Base-by-base conservation (phyloP, 2,797 vertebrate genomes). In the Centroberyx gerrardi region DNA sequence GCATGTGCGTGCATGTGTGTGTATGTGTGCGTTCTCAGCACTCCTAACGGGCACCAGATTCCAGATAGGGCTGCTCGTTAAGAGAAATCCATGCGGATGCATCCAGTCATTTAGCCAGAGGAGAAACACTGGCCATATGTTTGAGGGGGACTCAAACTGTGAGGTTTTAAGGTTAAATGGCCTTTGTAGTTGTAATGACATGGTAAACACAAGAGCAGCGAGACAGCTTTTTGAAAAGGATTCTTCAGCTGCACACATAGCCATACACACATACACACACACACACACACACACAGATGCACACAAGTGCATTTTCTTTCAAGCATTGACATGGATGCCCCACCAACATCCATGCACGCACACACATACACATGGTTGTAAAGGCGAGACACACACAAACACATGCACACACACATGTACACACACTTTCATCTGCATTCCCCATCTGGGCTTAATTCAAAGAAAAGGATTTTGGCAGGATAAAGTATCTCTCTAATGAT, bases 401-500 rank as follows among this genome's bases (percentile, higher is more conserved):
- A 70, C 76, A 51, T 44, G 52, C 76, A 63, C 59, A 75, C 76
- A 78, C 83, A 81, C 73, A 64, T 33, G 49, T 58, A 82, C 78
- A 85, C 89, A 89, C 91, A 93, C 93, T 93, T 93, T 93, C 92
- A 94, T 94, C 93, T 94, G 86, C 87, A 87, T 94, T 93, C 92
- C 90, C 93, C 94, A 95, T 94, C 94, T 95, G 94, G 93, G 93
- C 88, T 86, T 94, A 93, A 95, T 95, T 94, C 92, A 93, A 93
- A 94, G 92, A 93, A 94, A 92, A 93, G 91, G 91, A 93, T 94
- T 94, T 95, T 94, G 94, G 94, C 93, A 94, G 94, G 92, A 92
- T 94, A 91, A 94, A 93, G 93, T 94, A 94, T 95, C 93, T 95
- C 94, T 93, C 92, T 94, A 95, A 94, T 95, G 93, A 95, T 94